Evolutionary conservation across 37 sponge, comb jelly and placozoan species (phyloP), one percentile per base, ranked within the genome.

Genomic region (Petrosia ficiformis): DNA sequence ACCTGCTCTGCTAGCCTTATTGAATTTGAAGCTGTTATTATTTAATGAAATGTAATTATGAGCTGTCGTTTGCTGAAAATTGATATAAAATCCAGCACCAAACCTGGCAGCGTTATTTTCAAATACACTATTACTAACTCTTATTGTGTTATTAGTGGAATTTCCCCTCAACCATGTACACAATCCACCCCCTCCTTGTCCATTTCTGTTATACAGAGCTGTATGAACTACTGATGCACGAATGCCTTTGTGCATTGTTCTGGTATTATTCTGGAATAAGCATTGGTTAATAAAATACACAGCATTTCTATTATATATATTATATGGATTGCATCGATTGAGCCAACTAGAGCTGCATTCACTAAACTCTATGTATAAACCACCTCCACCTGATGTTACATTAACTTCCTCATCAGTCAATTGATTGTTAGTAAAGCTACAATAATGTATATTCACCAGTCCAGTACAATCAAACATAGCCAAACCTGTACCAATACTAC

Each of bases 391-490:
- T 36, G 11, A 21, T 6, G n/a, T n/a, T n/a, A n/a, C n/a, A n/a
- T 64, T 4, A 2, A 21, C 4, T 37, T 61, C 66, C 40, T 26
- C 31, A 16, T 41, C 66, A 24, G 44, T 31, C 22, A 76, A 30
- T 21, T 2, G 29, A 32, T 61, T 76, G 39, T 36, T 35, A n/a
- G 6, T 26, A 33, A 68, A 68, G 3, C 44, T 39, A 24, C 60
- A 54, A 5, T 44, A 34, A 4, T 8, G 43, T 2, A 78, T 25
- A 3, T 3, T 19, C 24, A 78, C 66, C 3, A 22, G 5, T n/a
- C 77, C 77, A 64, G 2, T 64, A 6, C 38, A 40, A 61, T 76
- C 77, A 63, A 35, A 76, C 4, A 76, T 36, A n/a, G 44, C 34
- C 43, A 76, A 24, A 26, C 66, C 77, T 19, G 25, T 14, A 31